Percentiles rank a stretch among this genome's conserved stretches.
These are phyloP conservation scores for Eucidaris tribuloides DNA, from an alignment of 35 echinoderm and acorn worm genomes.

Conservation along the genomic window DNA sequence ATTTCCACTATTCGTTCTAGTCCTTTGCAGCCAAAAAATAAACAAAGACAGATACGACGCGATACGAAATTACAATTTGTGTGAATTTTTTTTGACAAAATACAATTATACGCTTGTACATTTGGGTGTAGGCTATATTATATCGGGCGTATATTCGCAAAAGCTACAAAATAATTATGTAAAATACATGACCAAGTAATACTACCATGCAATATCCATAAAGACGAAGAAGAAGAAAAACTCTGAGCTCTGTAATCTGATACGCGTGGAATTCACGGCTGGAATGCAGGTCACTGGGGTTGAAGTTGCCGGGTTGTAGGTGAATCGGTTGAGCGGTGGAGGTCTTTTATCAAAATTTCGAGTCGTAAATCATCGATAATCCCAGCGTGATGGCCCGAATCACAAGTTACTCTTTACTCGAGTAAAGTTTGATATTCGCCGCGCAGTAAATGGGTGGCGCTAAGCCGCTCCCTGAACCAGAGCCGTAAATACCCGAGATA, in stretches of 20 bases:
- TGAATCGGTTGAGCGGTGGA: not conserved
- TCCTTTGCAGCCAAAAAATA: not conserved
- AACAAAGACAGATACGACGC: not conserved
- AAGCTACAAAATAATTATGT: not conserved
- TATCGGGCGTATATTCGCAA: not conserved
- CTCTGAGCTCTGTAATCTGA: not conserved
- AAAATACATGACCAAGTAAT: no score
- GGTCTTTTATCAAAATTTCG: not conserved
- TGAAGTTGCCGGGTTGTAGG: not conserved
- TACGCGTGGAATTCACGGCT: not conserved
- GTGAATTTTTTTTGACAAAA: not conserved
- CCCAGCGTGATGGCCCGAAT: no score
- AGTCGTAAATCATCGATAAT: not conserved
- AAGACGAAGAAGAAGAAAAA: not conserved
- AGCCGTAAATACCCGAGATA: no score
- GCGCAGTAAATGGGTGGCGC: no score
- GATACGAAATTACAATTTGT: not conserved
- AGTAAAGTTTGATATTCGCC: no score
- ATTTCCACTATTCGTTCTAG: not conserved
- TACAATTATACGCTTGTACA: not conserved
- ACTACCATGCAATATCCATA: no score
- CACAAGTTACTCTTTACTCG: no score
- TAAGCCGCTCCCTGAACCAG: no score
- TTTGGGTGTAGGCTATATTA: not conserved
- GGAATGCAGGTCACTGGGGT: not conserved